Base-by-base conservation (phyloP, 2,888 invertebrate species). In the Pecten maximus region DNA sequence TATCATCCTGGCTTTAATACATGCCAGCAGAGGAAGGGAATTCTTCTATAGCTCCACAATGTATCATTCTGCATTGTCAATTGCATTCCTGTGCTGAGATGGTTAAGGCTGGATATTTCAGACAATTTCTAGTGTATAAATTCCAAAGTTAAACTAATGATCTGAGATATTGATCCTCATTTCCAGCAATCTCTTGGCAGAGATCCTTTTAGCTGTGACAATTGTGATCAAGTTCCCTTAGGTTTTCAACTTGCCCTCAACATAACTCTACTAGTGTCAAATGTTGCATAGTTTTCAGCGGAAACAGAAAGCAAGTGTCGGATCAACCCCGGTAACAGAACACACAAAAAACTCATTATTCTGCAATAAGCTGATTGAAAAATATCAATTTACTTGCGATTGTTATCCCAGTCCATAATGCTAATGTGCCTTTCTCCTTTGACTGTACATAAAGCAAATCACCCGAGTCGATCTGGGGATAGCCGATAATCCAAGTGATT, bases 271-370 rank as follows among this genome's bases (percentile, higher is more conserved):
- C 35, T 19, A 35, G 74, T 74, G 74, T 74, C 74, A 74, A 74
- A 74, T 74, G 28, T 74, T 74, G 74, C 74, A 74, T 74, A 74
- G 74, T 74, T 74, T 74, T 28, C 74, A 74, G 74, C 74, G 74
- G 74, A 74, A 74, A 74, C 74, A 74, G 28, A 74, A 74, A 74
- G 74, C 74, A 74, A 74, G 74, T 74, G 74, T 74, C 28, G 23
- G 74, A 74, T 74, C 74, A 74, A 74, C 74, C 15, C 74, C 74
- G 74, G 74, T 35, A 74, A 35, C 74, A 35, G 35, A 28, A 74
- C 74, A 74, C 74, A 74, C 74, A 74, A 74, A 74, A 74, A 74
- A 74, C 74, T 74, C 74, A 74, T 74, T 74, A 74, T 74, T 74
- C 35, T 35, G 28, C 74, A 74, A 74, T 74, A 74, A 74, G 74